Percentiles rank a stretch among this genome's conserved stretches.
Conservation (phyloP, 2,113 vertebrate species). For the Xyliphius kryptos region DNA sequence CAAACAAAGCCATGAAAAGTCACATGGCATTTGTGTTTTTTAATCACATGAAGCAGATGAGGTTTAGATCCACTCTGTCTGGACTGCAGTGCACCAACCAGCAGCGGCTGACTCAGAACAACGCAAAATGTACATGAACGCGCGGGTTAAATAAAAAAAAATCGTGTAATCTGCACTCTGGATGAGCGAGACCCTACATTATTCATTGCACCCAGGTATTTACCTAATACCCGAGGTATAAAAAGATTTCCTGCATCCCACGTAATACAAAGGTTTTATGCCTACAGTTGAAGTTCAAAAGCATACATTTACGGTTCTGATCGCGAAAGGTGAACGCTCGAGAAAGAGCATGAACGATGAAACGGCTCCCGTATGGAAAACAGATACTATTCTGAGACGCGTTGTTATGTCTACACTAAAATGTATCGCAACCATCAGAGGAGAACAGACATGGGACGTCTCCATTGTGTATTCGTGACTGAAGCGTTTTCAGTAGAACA, state of each 20-base stretch:
- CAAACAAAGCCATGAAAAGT: neutral
- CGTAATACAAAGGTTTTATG: neutral
- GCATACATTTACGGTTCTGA: neutral
- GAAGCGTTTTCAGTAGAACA: no score
- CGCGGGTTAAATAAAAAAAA: neutral
- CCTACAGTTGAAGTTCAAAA: neutral
- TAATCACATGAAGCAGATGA: neutral
- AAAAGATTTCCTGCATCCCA: neutral
- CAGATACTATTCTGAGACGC: neutral
- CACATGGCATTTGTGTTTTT: no score
- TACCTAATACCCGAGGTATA: conserved; percentile 9
- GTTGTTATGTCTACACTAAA: neutral
- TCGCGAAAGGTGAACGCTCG: neutral
- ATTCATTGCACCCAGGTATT: conserved; percentile 11
- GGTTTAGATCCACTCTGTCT: neutral
- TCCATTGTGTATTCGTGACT: no score
- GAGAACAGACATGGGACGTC: neutral
- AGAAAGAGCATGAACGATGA: neutral
- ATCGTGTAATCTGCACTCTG: conserved; percentile 25
- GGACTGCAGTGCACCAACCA: neutral
- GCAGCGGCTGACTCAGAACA: neutral
- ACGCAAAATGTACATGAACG: neutral
- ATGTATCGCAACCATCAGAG: neutral
- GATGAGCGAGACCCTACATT: conserved; percentile 21
- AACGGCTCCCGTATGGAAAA: neutral